Conservation (phyloP, 2,888 invertebrate genomes). For the Lasioglossum villosulum region DNA sequence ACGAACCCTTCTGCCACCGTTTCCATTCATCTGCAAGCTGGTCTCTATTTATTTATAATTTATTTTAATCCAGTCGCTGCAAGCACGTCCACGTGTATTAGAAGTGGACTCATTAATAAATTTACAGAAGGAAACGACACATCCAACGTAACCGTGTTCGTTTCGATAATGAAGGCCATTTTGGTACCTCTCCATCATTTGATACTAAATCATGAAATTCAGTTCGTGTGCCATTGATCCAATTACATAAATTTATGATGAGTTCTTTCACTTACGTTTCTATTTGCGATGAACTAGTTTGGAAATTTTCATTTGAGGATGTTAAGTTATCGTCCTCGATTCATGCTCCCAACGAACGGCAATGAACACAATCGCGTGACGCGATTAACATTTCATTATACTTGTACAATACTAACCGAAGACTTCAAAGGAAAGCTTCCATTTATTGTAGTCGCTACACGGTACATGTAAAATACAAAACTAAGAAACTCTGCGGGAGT, state of each 20-base stretch:
- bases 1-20: background rate
- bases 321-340: background rate
- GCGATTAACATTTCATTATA: background rate
- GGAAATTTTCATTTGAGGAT: background rate
- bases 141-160: background rate
- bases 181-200: too few relatives aligned
- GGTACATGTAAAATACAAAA: background rate
- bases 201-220: too few relatives aligned
- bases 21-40: background rate
- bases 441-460: background rate
- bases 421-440: background rate
- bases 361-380: background rate
- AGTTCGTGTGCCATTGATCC: too few relatives aligned
- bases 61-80: background rate
- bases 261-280: too few relatives aligned
- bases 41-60: conserved; percentile 8
- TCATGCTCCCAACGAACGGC: too few relatives aligned
- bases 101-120: background rate
- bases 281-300: background rate
- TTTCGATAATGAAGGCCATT: too few relatives aligned
- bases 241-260: too few relatives aligned
- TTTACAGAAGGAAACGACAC: background rate
- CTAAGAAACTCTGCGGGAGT: background rate
- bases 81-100: background rate
- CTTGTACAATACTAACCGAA: background rate